These are phyloP conservation scores for Ligdia adustata DNA, from an alignment of 2,888 invertebrate genomes.

Conservation along the genomic window DNA sequence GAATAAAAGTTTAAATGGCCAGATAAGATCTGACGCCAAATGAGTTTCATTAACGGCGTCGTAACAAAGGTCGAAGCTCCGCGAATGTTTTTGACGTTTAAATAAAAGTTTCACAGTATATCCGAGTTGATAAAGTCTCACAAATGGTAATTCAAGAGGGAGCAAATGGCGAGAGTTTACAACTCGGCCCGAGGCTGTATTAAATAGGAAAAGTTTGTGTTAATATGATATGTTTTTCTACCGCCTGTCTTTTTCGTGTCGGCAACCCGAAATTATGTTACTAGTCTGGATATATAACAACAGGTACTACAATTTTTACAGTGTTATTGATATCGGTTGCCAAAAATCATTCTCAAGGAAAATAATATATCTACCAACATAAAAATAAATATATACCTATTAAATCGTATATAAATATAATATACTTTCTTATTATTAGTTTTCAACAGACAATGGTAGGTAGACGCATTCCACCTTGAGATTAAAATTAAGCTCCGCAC, in stretches of 20 bases:
- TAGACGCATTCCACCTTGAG: too few relatives aligned
- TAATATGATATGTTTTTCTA: slow-evolving; percentile 53
- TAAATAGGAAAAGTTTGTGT: slow-evolving; percentile 57
- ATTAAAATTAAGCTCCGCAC: too few relatives aligned
- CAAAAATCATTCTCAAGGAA: too few relatives aligned
- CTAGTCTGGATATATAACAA: too few relatives aligned
- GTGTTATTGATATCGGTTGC: too few relatives aligned
- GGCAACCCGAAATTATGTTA: background rate
- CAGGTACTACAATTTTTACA: too few relatives aligned
- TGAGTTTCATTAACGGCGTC: slow-evolving; percentile 24
- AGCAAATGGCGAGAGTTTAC: slow-evolving; percentile 41
- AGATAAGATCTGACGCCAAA: slow-evolving; percentile 17
- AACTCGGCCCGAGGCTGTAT: slow-evolving; percentile 47
- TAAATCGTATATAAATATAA: too few relatives aligned
- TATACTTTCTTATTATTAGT: too few relatives aligned
- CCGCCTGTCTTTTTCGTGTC: slow-evolving; percentile 36
- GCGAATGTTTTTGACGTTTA: slow-evolving; percentile 44
- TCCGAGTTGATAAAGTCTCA: slow-evolving; percentile 42
- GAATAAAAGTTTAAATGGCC: slow-evolving; percentile 13
- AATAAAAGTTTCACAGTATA: slow-evolving; percentile 46
- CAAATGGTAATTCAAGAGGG: slow-evolving; percentile 48
- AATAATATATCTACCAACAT: too few relatives aligned
- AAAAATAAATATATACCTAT: too few relatives aligned
- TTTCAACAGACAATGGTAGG: too few relatives aligned
- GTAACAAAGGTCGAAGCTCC: slow-evolving; percentile 28